Base-by-base conservation (phyloP, 2,797 vertebrate genomes). In the Menidia menidia region DNA sequence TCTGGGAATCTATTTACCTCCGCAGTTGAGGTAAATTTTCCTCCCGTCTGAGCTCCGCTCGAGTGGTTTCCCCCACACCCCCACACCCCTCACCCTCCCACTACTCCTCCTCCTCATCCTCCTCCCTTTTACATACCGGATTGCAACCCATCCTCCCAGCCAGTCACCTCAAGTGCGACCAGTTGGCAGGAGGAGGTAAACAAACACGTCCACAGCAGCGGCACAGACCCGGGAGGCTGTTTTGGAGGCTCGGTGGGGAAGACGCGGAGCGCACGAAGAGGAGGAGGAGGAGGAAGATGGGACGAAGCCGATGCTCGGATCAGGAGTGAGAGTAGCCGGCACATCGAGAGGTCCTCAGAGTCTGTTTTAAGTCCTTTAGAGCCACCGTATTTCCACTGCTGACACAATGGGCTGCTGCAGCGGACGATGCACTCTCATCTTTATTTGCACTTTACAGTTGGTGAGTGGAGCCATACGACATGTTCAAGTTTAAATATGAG, bases 401-500 rank as follows among this genome's bases (percentile, higher is more conserved):
- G 75, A 84, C 89, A 96, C 92, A 87, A 95, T 95, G 96, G 95
- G 96, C 87, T 97, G 94, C 91, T 97, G 97, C 86, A 95, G 95
- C 51, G 95, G 96, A 64, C 94, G 96, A 75, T 96, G 96, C 90
- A 93, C 95, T 16, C 90, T 97, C 42, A 95, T 97, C 68, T 95
- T 95, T 55, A 91, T 97, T 68, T 97, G 96, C 92, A 90, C 94
- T 87, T 91, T 97, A 83, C 97, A 97, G 88, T 69, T 97, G 95
- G 96, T 97, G 84, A 97, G 96, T 94, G 41, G 8, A 57, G 9
- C 14, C 16, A 3, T 1, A 42, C 53, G 60, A 45, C 11, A 0
- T 50, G 0, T 15, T 33, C 25, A 71, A 74, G 74, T 84, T 83
- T 50, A 14, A 47, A 42, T n/a, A 13, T 2, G 3, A n/a, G 9